Evolutionary conservation across 1,140 invertebrate genomes (phyloP), one percentile per base, ranked within the genome.

Genomic region (Agraylea sexmaculata): DNA sequence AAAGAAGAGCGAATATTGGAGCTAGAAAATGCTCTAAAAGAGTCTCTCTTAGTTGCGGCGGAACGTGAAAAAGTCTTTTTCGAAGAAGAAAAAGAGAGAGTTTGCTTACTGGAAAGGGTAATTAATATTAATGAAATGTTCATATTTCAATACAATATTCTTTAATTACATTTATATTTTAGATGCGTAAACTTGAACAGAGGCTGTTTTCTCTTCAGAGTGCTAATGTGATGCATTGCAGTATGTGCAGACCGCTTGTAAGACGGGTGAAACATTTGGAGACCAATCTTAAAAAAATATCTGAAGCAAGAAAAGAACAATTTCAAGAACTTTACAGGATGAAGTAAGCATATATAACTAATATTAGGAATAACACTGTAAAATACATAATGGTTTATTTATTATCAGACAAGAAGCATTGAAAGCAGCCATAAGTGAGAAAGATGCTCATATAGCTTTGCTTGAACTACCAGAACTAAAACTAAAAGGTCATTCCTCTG

Each of bases 401-500:
- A 13, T 54, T 66, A 66, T n/a, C 54, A 87, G 83, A 55, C 78
- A 82, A 61, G 85, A 90, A 64, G 79, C 85, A 39, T 57, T 90
- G 20, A 76, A 85, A 62, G 73, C 78, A 32, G 77, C 82, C 1
- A 78, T 90, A 28, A 85, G 80, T 54, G 86, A 90, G 53, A 89
- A 88, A 56, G 87, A 90, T 59, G 77, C 84, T 12, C 81, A 86
- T 56, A 71, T 90, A 47, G 86, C 83, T 1, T 61, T 88, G 41
- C 55, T 90, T 30, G 85, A 90, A 62, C 75, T 87, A 58, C 78
- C 79, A 21, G 77, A 78, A 16, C 73, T 80, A 37, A 73, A 79
- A 57, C 75, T 71, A 28, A 69, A 72, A 30, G 62, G 57, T 42
- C 74, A 78, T 47, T 71, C 73, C 4, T 70, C 73, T 44, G 68